Evolutionary conservation across 2,113 vertebrate species (phyloP).

Genomic region (Nibea coibor): DNA sequence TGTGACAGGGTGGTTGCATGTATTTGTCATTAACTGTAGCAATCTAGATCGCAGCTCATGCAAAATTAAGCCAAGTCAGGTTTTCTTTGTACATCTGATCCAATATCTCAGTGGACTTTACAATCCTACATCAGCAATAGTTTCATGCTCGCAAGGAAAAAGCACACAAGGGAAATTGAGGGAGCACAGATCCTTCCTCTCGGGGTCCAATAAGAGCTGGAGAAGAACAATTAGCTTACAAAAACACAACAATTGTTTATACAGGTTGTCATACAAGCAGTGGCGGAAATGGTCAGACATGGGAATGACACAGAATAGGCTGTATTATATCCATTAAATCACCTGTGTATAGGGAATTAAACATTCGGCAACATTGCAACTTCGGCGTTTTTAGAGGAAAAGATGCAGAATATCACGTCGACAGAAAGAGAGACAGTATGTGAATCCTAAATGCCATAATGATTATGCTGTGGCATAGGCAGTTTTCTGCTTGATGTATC

Average conservation of each 20-base stretch:
- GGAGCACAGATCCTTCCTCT: not conserved
- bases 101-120: not conserved
- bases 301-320: not conserved
- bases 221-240: not conserved
- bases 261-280: not conserved
- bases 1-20: not conserved
- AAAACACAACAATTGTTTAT: not conserved
- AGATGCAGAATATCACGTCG: not conserved
- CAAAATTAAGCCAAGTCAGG: constrained; percentile 3
- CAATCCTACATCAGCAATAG: not conserved
- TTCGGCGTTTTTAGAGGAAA: not conserved
- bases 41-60: not conserved
- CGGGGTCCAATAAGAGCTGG: not conserved
- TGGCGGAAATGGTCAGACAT: not conserved
- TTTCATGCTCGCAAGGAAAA: not conserved
- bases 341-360: not conserved
- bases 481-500: constrained; percentile 29
- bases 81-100: constrained; percentile 5
- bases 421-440: not conserved
- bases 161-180: not conserved
- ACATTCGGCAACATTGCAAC: not conserved
- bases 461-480: constrained; percentile 10
- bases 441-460: constrained; percentile 31
- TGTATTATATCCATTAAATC: not conserved
- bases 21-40: not conserved